phyloP scores from a whole-genome alignment of 1,140 invertebrate genomes.

The Trichonephila inaurata region DNA sequence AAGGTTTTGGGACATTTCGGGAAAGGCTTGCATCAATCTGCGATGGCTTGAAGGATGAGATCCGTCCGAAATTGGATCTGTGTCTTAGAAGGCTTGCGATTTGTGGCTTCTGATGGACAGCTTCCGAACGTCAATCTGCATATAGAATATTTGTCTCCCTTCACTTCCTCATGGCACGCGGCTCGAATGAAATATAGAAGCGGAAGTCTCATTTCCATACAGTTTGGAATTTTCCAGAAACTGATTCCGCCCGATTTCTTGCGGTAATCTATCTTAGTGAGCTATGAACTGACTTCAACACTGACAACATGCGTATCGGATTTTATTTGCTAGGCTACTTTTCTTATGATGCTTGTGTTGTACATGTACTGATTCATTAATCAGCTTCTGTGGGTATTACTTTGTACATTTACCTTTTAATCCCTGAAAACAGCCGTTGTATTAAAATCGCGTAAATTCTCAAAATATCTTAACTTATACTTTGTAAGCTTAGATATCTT shows the following conservation, averaged over 20 bases:
- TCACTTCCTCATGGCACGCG: conserved; percentile 23
- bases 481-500: too few species aligned
- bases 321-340: background rate
- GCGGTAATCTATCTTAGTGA: conserved; percentile 56
- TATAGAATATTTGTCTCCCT: conserved; percentile 77
- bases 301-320: conserved; percentile 15
- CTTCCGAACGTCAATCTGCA: conserved; percentile 75
- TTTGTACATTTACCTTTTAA: background rate
- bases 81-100: conserved; percentile 68
- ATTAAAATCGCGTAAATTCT: too few species aligned
- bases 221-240: conserved; percentile 64
- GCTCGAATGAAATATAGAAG: conserved; percentile 70
- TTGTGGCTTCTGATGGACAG: conserved; percentile 76
- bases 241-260: conserved; percentile 55
- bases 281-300: conserved; percentile 28
- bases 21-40: conserved; percentile 64
- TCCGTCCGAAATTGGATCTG: conserved; percentile 58
- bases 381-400: background rate
- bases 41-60: conserved; percentile 72
- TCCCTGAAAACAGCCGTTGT: background rate
- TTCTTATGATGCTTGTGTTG: background rate
- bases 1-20: conserved; percentile 75
- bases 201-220: conserved; percentile 70
- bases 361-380: background rate
- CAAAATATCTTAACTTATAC: too few species aligned